Evolutionary conservation across 2,113 vertebrate genomes (phyloP).

Genomic region (Leucopternis melanops): DNA sequence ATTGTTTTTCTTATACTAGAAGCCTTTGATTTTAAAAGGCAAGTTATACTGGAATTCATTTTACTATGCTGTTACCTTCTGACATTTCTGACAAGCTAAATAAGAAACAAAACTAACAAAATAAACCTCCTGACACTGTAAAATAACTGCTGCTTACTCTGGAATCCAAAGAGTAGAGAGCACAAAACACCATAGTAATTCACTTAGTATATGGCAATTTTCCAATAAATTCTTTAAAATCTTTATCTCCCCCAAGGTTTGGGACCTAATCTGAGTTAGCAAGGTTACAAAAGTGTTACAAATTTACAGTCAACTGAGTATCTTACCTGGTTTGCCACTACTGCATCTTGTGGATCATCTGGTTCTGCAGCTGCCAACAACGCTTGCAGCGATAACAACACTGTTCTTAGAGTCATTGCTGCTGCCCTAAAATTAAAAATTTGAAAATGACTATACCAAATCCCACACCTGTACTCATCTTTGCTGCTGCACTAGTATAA

Average conservation of each 20-base stretch:
- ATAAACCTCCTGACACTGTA: background rate
- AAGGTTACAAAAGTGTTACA: background rate
- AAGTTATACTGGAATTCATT: background rate
- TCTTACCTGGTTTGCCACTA: constrained; percentile 96
- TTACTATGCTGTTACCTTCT: background rate
- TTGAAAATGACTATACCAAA: background rate
- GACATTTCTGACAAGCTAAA: background rate
- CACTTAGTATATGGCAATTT: background rate
- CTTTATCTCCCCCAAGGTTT: background rate
- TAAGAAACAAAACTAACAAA: background rate
- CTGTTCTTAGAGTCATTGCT: constrained; percentile 96
- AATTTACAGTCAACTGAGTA: background rate
- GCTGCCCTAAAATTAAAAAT: constrained; percentile 83
- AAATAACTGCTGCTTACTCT: background rate
- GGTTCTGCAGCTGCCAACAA: constrained; percentile 94
- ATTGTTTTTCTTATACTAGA: background rate
- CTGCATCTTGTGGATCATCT: constrained; percentile 96
- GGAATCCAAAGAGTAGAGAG: background rate
- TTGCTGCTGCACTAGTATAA: background rate
- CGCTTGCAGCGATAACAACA: constrained; percentile 94
- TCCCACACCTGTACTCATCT: background rate
- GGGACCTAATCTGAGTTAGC: background rate
- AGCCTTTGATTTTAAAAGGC: background rate
- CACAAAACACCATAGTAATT: background rate
- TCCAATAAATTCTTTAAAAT: background rate